Evolutionary conservation across 1,140 invertebrate species (phyloP), one percentile per base, ranked within the genome.

Genomic region (Drosophila sp.): DNA sequence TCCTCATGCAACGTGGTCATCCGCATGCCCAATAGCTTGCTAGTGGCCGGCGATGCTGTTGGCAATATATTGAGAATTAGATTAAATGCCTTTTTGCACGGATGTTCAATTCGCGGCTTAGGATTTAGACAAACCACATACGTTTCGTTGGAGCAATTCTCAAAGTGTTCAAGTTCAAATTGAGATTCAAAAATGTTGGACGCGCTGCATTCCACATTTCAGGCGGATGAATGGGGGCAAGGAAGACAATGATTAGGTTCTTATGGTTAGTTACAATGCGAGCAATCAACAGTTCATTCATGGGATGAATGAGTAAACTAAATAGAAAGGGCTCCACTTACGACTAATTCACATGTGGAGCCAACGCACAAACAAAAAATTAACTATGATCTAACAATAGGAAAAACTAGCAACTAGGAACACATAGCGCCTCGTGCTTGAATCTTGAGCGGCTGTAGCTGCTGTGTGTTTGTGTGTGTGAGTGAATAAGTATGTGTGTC

Each of bases 171-270:
- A 97, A 95, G 94, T 97, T 98, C 94, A 97, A 94, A 94, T 96
- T 97, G 93, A 98, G 95, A 95, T 98, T 98, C 94, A 98, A 95
- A 95, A 98, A 98, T 93, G 97, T 98, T 93, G 97, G 97, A 92
- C 97, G 96, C 93, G 97, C 97, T 98, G 97, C 94, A 98, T 97
- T 94, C 94, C 93, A 75, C 76, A 77, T 65, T 70, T 57, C 17
- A 25, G 32, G 56, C 41, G 44, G 50, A 50, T 50, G 44, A 50
- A 50, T 50, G 80, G 63, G 60, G 79, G 70, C 35, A 67, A 57
- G 83, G 76, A 83, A 87, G 79, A 87, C 64, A 90, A 84, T 83
- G 84, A 73, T 87, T 89, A 79, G 87, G 84, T 70, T 27, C 65
- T 67, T 64, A 89, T 87, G 84, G 73, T 87, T 84, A 89, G 85